These are phyloP conservation scores for Seladonia tumulorum DNA, from an alignment of 2,888 invertebrate genomes.

Conservation along the genomic window DNA sequence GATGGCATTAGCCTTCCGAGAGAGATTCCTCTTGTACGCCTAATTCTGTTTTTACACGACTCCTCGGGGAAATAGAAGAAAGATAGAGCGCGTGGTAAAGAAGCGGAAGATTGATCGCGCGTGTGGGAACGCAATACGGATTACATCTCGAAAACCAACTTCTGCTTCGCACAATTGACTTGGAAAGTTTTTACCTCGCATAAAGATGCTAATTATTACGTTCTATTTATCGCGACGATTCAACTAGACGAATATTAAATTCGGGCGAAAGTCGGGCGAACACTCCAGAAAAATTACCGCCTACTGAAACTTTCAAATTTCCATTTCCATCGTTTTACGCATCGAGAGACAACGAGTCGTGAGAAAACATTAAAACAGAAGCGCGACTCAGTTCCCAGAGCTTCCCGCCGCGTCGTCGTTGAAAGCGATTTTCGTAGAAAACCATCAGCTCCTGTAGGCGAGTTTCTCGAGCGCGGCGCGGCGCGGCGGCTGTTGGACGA, in stretches of 20 bases:
- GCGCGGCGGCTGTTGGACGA: neutral
- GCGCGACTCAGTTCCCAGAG: neutral
- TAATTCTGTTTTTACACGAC: neutral
- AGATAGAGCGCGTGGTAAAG: no score
- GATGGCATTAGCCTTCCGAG: neutral
- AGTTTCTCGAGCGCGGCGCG: neutral
- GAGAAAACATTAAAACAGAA: neutral
- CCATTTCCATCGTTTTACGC: constrained; percentile 6
- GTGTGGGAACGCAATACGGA: no score
- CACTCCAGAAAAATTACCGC: neutral
- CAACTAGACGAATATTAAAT: neutral
- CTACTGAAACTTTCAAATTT: neutral
- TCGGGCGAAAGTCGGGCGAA: neutral
- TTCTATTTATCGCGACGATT: neutral
- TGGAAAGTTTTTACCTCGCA: neutral
- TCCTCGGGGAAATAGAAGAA: neutral
- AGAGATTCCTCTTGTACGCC: neutral
- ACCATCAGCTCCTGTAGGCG: neutral
- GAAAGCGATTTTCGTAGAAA: neutral
- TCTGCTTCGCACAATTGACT: neutral
- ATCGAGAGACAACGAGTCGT: neutral
- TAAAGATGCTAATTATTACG: neutral
- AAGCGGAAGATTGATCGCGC: no score
- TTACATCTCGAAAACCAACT: neutral
- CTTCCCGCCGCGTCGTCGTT: neutral